A percentile compares a stretch with the other conserved stretches of the same genome.
Conservation (phyloP, 2,797 vertebrate species). For the Macropus fuliginosus region DNA sequence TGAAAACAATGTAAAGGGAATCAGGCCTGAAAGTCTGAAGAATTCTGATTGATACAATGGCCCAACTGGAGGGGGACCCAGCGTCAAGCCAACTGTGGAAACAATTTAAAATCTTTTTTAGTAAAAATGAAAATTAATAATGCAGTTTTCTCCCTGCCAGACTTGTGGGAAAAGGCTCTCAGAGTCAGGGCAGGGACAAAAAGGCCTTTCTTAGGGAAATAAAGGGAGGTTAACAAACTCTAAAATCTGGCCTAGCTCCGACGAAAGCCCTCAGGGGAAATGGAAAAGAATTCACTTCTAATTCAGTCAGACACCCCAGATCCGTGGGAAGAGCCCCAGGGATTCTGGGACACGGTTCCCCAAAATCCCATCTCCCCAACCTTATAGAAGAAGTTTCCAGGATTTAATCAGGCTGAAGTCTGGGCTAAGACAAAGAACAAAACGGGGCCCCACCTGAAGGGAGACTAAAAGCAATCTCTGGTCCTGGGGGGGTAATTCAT, state of each 20-base stretch:
- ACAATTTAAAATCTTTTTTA: not conserved
- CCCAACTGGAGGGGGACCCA: not conserved
- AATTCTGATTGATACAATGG: not conserved
- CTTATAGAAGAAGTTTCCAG: not conserved
- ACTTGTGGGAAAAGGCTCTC: not conserved
- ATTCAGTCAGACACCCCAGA: not conserved
- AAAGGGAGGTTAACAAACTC: not conserved
- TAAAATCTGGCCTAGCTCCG: not conserved
- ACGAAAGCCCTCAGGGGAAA: not conserved
- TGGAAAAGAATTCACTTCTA: not conserved
- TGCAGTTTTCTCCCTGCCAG: accelerated
- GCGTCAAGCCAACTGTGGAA: not conserved
- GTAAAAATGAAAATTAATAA: not conserved
- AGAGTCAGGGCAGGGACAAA: not conserved
- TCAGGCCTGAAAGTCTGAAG: not conserved
- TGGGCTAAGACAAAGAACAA: no score
- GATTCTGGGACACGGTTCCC: no score
- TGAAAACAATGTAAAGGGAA: not conserved
- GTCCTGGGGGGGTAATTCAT: not conserved
- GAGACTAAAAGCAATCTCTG: not conserved
- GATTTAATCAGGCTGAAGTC: not conserved
- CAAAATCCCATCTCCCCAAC: not conserved
- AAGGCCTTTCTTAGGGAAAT: not conserved
- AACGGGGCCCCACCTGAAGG: not conserved
- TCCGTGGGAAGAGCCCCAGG: not conserved